Conservation (phyloP, 2,888 invertebrate genomes). For the Halocaridina rubra region DNA sequence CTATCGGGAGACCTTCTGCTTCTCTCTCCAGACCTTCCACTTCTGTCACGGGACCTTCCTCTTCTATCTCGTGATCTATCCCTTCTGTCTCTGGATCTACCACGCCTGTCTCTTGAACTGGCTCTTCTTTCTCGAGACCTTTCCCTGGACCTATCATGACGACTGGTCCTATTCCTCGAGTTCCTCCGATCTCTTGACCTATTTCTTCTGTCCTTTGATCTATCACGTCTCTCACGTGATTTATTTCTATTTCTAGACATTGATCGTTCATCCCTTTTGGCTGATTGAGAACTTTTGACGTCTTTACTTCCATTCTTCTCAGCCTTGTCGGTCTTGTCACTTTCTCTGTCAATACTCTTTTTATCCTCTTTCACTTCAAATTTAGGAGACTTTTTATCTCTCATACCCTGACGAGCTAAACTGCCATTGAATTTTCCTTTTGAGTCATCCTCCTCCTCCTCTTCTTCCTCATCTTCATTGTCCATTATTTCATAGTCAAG, state of each 20-base stretch:
- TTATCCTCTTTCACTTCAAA: slow-evolving; percentile 65
- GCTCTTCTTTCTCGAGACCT: neutral
- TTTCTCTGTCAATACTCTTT: neutral
- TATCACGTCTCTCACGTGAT: neutral
- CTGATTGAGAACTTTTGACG: neutral
- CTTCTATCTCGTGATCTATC: neutral
- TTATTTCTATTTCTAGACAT: slow-evolving; percentile 22
- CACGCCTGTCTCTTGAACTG: slow-evolving; percentile 20
- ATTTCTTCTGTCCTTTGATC: slow-evolving; percentile 16
- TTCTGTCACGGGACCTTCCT: neutral
- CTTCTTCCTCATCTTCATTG: slow-evolving; percentile 47
- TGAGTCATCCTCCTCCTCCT: neutral
- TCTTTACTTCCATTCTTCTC: neutral
- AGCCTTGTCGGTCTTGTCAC: neutral
- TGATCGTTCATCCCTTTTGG: neutral
- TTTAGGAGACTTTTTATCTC: slow-evolving; percentile 65
- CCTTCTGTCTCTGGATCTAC: slow-evolving; percentile 9
- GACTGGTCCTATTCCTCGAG: slow-evolving; percentile 9
- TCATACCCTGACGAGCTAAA: too few species aligned
- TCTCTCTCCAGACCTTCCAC: neutral
- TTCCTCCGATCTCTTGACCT: slow-evolving; percentile 20
- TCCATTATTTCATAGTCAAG: slow-evolving; percentile 57
- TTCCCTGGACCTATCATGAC: slow-evolving; percentile 33
- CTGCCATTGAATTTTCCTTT: neutral
- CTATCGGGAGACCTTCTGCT: neutral